phyloP scores from a whole-genome alignment of 2,113 vertebrate species.

The Butorides virescens region DNA sequence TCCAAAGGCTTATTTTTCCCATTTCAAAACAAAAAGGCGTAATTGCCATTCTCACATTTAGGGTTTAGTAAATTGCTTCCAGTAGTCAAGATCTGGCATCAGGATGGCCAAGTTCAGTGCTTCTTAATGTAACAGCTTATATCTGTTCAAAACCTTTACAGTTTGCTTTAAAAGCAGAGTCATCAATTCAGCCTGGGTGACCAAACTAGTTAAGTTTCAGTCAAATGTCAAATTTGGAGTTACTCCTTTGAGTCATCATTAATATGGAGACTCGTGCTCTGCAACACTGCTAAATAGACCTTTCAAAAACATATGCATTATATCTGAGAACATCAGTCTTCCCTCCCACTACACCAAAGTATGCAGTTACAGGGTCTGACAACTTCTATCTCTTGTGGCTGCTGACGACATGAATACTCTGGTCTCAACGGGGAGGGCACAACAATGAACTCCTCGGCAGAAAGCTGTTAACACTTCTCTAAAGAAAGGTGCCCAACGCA shows the following conservation, averaged over 20 bases:
- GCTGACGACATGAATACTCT: neutral
- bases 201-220: neutral
- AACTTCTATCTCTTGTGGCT: neutral
- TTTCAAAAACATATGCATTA: neutral
- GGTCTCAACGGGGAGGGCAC: accelerated
- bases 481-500: neutral
- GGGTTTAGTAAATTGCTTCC: neutral
- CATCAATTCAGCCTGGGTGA: neutral
- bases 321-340: neutral
- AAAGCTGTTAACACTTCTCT: neutral
- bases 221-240: neutral
- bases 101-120: neutral
- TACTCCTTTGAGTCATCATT: neutral
- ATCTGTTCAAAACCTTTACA: neutral
- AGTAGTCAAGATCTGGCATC: neutral
- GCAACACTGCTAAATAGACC: neutral
- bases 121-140: neutral
- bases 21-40: neutral
- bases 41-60: neutral
- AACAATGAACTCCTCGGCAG: neutral
- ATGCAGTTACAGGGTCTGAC: neutral
- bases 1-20: neutral
- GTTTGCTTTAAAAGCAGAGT: neutral
- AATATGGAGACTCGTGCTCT: neutral
- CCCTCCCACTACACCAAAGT: neutral